A percentile compares a stretch with the other conserved stretches of the same genome.
These are phyloP conservation scores for Eulemur coronatus DNA, from an alignment of 2,797 vertebrate genomes.

Conservation along the genomic window DNA sequence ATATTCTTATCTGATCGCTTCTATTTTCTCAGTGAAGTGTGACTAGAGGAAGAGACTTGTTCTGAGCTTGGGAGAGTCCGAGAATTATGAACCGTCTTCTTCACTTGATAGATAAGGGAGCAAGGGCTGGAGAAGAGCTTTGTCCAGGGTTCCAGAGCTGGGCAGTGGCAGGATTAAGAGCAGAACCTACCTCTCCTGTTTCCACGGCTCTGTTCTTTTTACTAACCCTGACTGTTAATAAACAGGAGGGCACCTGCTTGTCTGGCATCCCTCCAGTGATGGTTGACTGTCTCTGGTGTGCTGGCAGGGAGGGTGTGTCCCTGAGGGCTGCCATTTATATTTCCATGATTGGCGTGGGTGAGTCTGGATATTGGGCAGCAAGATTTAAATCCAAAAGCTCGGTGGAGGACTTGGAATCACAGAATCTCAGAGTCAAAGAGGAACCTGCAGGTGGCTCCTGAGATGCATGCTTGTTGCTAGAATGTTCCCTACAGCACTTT, in stretches of 20 bases:
- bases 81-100: background rate
- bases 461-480: background rate
- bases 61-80: background rate
- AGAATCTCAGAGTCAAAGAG: background rate
- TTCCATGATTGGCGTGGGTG: background rate
- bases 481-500: background rate
- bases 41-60: background rate
- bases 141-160: background rate
- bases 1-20: background rate
- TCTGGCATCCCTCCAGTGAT: background rate
- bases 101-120: background rate
- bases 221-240: background rate
- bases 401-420: background rate
- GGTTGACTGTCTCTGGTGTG: background rate
- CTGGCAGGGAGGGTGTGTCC: background rate
- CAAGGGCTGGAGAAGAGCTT: background rate
- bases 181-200: background rate
- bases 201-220: background rate
- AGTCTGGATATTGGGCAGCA: background rate
- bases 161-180: background rate
- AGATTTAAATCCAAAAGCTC: background rate
- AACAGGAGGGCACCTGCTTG: background rate
- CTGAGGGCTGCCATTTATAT: background rate
- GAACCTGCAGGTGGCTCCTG: background rate
- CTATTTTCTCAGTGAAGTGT: background rate